These are phyloP conservation scores for Lanius collurio DNA, from an alignment of 2,113 vertebrate species.

Conservation along the genomic window DNA sequence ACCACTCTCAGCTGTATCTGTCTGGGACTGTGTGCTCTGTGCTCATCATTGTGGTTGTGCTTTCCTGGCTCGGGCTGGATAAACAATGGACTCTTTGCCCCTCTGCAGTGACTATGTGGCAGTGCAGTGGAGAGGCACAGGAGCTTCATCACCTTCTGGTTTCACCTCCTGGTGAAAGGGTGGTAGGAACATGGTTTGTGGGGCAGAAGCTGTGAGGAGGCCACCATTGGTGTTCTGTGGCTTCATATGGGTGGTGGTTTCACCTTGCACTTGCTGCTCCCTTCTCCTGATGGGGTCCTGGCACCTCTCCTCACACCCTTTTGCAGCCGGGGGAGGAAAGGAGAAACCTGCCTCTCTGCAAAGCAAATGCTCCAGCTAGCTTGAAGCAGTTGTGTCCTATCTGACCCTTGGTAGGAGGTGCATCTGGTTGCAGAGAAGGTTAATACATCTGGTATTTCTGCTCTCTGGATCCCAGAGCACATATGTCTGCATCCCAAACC, in stretches of 20 bases:
- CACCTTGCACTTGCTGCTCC: not conserved
- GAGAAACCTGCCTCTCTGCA: not conserved
- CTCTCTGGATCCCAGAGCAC: not conserved
- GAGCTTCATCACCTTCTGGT: not conserved
- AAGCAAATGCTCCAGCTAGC: not conserved
- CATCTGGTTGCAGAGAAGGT: not conserved
- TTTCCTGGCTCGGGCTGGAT: not conserved
- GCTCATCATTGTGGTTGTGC: rapidly evolving
- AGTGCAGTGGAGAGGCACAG: not conserved
- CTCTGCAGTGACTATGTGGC: not conserved
- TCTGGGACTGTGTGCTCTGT: not conserved
- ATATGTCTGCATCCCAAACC: not conserved
- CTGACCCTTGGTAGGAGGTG: not conserved
- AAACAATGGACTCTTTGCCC: not conserved
- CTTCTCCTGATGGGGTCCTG: not conserved
- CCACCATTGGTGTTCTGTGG: not conserved
- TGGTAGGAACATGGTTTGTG: not conserved
- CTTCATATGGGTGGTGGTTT: not conserved
- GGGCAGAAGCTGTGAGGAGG: not conserved
- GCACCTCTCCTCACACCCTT: not conserved
- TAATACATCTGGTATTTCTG: rapidly evolving
- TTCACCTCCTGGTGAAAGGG: not conserved
- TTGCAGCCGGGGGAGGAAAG: not conserved
- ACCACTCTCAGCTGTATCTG: not conserved
- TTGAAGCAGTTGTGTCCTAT: not conserved